These are phyloP conservation scores for Podotricha telesiphe DNA, from an alignment of 2,888 invertebrate genomes.

Conservation along the genomic window DNA sequence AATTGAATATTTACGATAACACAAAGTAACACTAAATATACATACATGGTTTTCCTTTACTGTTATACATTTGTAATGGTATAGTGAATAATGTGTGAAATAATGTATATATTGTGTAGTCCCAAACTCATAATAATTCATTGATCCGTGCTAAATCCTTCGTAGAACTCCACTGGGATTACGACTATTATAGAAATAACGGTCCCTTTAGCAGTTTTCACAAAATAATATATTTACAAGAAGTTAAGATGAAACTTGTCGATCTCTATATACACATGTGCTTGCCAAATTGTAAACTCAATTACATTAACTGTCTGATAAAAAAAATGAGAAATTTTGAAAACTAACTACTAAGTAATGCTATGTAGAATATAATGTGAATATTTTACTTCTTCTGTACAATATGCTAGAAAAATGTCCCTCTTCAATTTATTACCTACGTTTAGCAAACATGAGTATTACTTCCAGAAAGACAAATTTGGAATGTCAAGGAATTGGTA, in stretches of 20 bases:
- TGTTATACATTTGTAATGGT: slow-evolving; percentile 65
- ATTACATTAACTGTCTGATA: neutral
- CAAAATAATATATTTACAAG: slow-evolving; percentile 27
- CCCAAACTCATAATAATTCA: slow-evolving; percentile 75
- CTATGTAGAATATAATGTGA: too few relatives aligned
- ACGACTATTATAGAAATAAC: slow-evolving; percentile 38
- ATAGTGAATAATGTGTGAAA: slow-evolving; percentile 69
- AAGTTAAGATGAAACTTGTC: neutral
- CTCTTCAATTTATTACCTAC: neutral
- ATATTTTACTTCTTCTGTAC: neutral
- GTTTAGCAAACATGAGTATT: slow-evolving; percentile 3
- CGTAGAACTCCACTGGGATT: slow-evolving; percentile 37
- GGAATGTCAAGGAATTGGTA: slow-evolving; percentile 10
- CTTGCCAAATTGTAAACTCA: neutral
- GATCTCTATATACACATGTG: neutral
- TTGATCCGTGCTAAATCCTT: slow-evolving; percentile 56
- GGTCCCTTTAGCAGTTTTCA: slow-evolving; percentile 29
- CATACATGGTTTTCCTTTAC: slow-evolving; percentile 47
- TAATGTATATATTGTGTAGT: slow-evolving; percentile 60
- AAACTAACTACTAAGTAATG: too few relatives aligned
- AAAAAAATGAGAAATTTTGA: neutral
- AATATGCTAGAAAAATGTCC: neutral
- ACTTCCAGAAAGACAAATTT: slow-evolving; percentile 23
- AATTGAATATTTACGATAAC: slow-evolving; percentile 1
- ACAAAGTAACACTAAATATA: slow-evolving; percentile 4